Conservation (phyloP, 2,888 invertebrate genomes). For the Luperina testacea region DNA sequence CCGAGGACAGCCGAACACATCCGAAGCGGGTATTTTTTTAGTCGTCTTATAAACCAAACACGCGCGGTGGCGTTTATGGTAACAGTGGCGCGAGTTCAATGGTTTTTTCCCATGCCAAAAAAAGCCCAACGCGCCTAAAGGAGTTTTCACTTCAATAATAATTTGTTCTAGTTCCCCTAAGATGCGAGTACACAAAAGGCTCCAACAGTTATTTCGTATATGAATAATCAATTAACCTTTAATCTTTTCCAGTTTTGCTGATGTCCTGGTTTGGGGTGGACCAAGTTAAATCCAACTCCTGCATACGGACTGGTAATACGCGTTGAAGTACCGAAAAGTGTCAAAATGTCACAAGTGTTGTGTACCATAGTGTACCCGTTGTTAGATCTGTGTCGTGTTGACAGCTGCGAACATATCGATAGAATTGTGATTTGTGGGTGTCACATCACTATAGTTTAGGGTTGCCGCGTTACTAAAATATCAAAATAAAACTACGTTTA, state of each 20-base stretch:
- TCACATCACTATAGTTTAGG: conserved; percentile 55
- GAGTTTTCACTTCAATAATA: too few relatives aligned
- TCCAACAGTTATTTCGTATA: background rate
- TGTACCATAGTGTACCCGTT: conserved; percentile 70
- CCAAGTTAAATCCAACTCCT: conserved; percentile 87
- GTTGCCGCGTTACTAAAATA: conserved; percentile 24
- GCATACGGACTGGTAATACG: conserved; percentile 88
- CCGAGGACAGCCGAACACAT: too few relatives aligned
- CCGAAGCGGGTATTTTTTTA: too few relatives aligned
- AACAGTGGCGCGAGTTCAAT: too few relatives aligned
- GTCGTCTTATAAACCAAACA: too few relatives aligned
- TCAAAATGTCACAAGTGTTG: conserved; percentile 64
- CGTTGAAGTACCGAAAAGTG: conserved; percentile 61
- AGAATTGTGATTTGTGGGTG: conserved; percentile 35
- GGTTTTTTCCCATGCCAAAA: too few relatives aligned
- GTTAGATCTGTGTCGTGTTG: conserved; percentile 74
- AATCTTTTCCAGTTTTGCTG: conserved; percentile 86
- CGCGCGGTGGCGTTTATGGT: too few relatives aligned
- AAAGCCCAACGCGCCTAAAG: too few relatives aligned
- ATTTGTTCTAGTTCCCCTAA: background rate
- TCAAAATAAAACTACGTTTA: background rate
- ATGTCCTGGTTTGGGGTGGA: conserved; percentile 90
- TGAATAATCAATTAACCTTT: conserved; percentile 22
- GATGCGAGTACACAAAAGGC: background rate
- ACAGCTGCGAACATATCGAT: conserved; percentile 68